A percentile compares a stretch with the other conserved stretches of the same genome.
Conservation (phyloP, 2,888 invertebrate species). For the Cheilosia vernalis region DNA sequence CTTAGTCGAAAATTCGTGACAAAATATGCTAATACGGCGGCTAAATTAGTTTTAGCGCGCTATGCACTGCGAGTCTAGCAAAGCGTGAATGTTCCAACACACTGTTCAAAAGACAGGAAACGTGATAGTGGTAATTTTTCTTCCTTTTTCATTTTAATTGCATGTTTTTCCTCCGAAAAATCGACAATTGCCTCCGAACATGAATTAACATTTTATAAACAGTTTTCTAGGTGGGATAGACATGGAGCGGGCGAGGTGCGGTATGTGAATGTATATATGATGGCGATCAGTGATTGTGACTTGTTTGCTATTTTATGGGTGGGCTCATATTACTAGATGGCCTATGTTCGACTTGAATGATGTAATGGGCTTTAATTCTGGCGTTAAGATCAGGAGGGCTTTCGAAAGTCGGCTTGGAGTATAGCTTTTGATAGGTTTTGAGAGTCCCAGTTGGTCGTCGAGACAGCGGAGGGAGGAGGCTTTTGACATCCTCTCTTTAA, state of each 20-base stretch:
- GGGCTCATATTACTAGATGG: not conserved
- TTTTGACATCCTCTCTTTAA: too few relatives aligned
- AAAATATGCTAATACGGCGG: conserved; percentile 72
- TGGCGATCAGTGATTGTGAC: conserved; percentile 37
- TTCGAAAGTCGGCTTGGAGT: too few relatives aligned
- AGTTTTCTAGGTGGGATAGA: conserved; percentile 23
- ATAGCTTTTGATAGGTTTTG: too few relatives aligned
- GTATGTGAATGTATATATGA: conserved; percentile 10
- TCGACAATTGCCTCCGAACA: conserved; percentile 73
- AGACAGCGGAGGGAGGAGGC: too few relatives aligned
- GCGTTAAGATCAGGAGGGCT: too few relatives aligned
- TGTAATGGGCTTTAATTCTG: too few relatives aligned
- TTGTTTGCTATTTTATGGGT: conserved; percentile 2
- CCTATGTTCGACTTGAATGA: too few relatives aligned
- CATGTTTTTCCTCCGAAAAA: conserved; percentile 74
- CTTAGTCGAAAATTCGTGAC: conserved; percentile 72
- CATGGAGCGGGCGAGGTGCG: too few relatives aligned
- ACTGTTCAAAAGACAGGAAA: conserved; percentile 74
- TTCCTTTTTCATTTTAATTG: conserved; percentile 72
- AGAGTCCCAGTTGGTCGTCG: too few relatives aligned
- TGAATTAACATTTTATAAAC: conserved; percentile 74
- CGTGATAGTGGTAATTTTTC: conserved; percentile 67
- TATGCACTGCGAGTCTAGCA: conserved; percentile 51
- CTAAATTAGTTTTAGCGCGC: conserved; percentile 72
- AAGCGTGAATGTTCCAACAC: conserved; percentile 73